Percentiles rank a stretch among this genome's conserved stretches.
Evolutionary conservation across 2,888 invertebrate species (phyloP).

Genomic region (Rhamnusium bicolor): DNA sequence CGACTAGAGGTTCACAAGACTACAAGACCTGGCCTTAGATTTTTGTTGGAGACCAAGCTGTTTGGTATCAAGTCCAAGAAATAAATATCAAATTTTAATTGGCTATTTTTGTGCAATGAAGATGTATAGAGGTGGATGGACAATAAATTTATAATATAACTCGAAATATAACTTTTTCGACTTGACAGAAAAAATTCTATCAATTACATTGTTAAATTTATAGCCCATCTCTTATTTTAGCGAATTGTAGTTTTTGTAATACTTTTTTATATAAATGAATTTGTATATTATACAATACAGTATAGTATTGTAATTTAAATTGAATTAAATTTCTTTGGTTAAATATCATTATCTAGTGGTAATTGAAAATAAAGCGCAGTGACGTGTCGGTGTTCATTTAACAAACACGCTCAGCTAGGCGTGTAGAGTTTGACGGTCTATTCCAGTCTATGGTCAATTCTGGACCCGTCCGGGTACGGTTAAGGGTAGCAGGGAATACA

Average conservation of each 20-base stretch:
- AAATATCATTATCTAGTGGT: conserved; percentile 53
- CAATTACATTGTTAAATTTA: no score
- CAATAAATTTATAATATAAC: no score
- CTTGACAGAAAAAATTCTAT: no score
- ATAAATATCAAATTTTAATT: no score
- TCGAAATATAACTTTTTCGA: no score
- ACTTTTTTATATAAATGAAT: not conserved
- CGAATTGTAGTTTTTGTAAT: not conserved
- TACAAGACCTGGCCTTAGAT: no score
- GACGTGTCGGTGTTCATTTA: conserved; percentile 65
- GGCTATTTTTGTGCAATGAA: no score
- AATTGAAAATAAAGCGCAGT: conserved; percentile 64
- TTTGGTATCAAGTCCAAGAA: no score
- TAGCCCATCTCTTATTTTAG: not conserved
- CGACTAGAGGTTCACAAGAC: no score
- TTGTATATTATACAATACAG: not conserved
- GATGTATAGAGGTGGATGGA: no score
- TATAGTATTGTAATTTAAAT: conserved; percentile 25
- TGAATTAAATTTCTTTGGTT: conserved; percentile 44
- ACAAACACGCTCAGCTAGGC: conserved; percentile 67
- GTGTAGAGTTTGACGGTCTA: conserved; percentile 64
- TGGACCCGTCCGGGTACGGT: conserved; percentile 45
- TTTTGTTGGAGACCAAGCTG: no score
- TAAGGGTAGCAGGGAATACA: conserved; percentile 58
- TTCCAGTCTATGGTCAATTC: conserved; percentile 62